These are phyloP conservation scores for Sebastes cheni DNA, from an alignment of 2,797 vertebrate genomes.

Conservation along the genomic window DNA sequence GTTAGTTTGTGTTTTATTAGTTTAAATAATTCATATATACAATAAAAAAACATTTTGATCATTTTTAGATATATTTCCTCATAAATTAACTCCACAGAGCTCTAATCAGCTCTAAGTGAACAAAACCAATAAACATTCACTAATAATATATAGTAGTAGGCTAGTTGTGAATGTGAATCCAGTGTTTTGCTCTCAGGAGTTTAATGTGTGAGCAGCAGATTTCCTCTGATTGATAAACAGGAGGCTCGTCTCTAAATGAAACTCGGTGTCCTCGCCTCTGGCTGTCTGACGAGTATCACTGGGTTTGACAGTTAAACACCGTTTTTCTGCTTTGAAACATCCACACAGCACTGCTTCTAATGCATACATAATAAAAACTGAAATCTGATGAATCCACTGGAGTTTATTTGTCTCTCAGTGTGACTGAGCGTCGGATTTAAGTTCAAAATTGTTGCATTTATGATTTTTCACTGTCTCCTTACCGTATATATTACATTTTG, in stretches of 20 bases:
- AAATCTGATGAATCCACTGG: not conserved
- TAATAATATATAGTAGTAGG: not conserved
- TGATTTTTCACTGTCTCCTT: not conserved
- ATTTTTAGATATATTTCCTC: not conserved
- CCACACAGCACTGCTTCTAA: no score
- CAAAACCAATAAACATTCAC: not conserved
- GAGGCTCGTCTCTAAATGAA: not conserved
- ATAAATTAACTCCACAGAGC: not conserved
- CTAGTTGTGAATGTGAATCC: not conserved
- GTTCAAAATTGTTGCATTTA: not conserved
- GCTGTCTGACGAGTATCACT: not conserved
- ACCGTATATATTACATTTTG: not conserved
- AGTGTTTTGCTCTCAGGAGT: not conserved
- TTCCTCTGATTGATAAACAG: slow-evolving; percentile 5
- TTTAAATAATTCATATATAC: no score
- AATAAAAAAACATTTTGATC: not conserved
- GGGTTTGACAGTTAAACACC: not conserved
- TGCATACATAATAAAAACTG: not conserved
- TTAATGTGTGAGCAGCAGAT: not conserved
- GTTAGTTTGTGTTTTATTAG: not conserved
- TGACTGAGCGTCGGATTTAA: not conserved
- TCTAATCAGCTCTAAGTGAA: not conserved
- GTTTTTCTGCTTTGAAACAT: not conserved
- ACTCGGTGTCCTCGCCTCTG: not conserved
- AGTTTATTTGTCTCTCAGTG: not conserved